Percentiles rank a stretch among this genome's conserved stretches.
Evolutionary conservation across 2,888 invertebrate species (phyloP).

Genomic region (Acleris sparsana): DNA sequence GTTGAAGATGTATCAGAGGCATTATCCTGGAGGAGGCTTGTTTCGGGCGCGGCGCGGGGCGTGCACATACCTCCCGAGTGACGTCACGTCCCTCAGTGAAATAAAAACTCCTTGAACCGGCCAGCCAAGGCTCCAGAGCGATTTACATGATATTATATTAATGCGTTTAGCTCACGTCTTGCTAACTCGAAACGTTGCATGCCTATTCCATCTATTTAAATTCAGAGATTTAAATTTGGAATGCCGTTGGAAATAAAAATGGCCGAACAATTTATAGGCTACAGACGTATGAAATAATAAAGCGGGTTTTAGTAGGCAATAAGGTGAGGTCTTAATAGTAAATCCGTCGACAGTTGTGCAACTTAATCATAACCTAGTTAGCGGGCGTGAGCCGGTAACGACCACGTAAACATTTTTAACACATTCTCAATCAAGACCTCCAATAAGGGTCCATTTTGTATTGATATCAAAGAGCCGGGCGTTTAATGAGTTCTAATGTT

Average conservation of each 20-base stretch:
- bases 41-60: slow-evolving; percentile 60
- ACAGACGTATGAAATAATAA: slow-evolving; percentile 35
- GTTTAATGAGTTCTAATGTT: too few relatives aligned
- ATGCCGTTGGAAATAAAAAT: slow-evolving; percentile 31
- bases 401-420: slow-evolving; percentile 30
- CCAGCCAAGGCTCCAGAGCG: slow-evolving; percentile 71
- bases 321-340: slow-evolving; percentile 36
- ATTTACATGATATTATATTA: slow-evolving; percentile 62
- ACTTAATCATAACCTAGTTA: slow-evolving; percentile 37
- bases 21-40: slow-evolving; percentile 74
- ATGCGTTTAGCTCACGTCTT: slow-evolving; percentile 55
- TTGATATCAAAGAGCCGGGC: too few relatives aligned
- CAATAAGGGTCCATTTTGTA: too few relatives aligned
- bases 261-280: slow-evolving; percentile 32
- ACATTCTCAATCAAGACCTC: too few relatives aligned
- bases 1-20: slow-evolving; percentile 75
- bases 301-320: slow-evolving; percentile 36
- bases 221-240: slow-evolving; percentile 40
- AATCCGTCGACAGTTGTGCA: slow-evolving; percentile 36
- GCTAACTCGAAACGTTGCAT: slow-evolving; percentile 45
- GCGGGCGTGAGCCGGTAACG: slow-evolving; percentile 26
- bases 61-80: slow-evolving; percentile 75
- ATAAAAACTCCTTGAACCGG: slow-evolving; percentile 78
- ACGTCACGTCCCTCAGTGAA: slow-evolving; percentile 76
- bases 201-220: slow-evolving; percentile 41